Conservation (phyloP, 2,888 invertebrate species). For the Cantharis nigra region DNA sequence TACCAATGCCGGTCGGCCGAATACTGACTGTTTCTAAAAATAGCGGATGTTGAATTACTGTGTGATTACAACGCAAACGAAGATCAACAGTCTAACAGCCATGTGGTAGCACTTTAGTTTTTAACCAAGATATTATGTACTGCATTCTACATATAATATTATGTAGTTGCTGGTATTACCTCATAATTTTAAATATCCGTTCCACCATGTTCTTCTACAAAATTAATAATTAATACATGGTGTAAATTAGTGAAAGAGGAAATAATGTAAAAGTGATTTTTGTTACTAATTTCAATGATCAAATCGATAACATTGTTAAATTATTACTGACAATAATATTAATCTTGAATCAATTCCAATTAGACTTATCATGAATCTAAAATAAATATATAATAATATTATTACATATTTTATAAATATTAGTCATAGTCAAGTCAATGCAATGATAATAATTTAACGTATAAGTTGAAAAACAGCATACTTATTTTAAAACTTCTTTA, state of each 20-base stretch:
- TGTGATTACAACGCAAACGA: not conserved
- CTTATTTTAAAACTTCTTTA: no score
- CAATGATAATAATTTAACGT: not conserved
- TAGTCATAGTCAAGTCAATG: not conserved
- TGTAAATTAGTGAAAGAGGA: not conserved
- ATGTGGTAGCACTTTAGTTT: not conserved
- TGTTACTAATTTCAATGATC: not conserved
- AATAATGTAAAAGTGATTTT: not conserved
- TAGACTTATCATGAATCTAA: not conserved
- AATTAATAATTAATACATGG: not conserved
- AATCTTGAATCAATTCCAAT: not conserved
- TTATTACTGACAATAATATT: not conserved
- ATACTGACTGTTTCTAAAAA: constrained; percentile 30
- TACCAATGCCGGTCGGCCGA: constrained; percentile 28
- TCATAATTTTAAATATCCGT: not conserved
- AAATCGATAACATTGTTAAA: no score
- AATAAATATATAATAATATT: not conserved
- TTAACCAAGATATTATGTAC: not conserved
- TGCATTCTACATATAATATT: no score
- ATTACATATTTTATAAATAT: not conserved
- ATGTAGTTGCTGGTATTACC: not conserved
- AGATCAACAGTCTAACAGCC: not conserved
- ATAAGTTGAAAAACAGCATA: no score
- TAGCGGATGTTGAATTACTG: constrained; percentile 25
- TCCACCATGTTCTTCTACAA: not conserved